Evolutionary conservation across 30 jellyfish, hydroid and myxozoan species (phyloP).

Genomic region (Pseudorhiza aurosa): DNA sequence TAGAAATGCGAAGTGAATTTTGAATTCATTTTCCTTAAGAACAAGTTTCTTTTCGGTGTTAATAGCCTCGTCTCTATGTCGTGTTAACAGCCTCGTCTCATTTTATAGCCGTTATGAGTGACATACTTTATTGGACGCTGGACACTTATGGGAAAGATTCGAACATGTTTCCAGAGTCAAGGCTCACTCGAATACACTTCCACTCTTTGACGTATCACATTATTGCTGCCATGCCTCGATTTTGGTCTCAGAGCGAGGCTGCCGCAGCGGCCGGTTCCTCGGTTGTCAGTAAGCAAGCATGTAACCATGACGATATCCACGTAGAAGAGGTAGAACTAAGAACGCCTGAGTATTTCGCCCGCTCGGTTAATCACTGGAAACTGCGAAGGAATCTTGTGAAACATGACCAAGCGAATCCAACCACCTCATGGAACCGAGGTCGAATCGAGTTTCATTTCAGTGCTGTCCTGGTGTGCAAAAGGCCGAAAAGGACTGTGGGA

Average conservation of each 20-base stretch:
- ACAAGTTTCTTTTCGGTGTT: too few relatives aligned
- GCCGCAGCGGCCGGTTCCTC: constrained; percentile 98
- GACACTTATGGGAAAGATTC: constrained; percentile 61
- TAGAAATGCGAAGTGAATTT: too few relatives aligned
- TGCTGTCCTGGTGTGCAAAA: constrained; percentile 90
- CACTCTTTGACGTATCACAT: constrained; percentile 85
- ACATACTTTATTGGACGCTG: constrained; percentile 74
- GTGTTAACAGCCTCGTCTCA: neutral
- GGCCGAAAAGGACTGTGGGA: constrained; percentile 90
- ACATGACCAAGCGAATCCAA: constrained; percentile 89
- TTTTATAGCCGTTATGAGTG: constrained; percentile 83
- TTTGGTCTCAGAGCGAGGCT: constrained; percentile 76
- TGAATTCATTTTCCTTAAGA: too few relatives aligned
- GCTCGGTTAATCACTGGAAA: constrained; percentile 80
- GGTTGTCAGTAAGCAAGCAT: constrained; percentile 87
- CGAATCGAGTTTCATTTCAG: constrained; percentile 68
- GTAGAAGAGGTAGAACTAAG: constrained; percentile 79
- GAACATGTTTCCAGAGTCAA: constrained; percentile 39
- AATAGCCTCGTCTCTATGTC: too few relatives aligned
- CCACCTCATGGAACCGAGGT: constrained; percentile 82
- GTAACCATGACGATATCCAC: constrained; percentile 72
- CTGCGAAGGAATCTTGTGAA: constrained; percentile 85
- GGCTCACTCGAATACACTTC: constrained; percentile 87
- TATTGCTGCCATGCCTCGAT: constrained; percentile 67
- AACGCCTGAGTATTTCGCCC: constrained; percentile 84